Evolutionary conservation across 2,888 invertebrate genomes (phyloP).

Genomic region (Phasia obesa): DNA sequence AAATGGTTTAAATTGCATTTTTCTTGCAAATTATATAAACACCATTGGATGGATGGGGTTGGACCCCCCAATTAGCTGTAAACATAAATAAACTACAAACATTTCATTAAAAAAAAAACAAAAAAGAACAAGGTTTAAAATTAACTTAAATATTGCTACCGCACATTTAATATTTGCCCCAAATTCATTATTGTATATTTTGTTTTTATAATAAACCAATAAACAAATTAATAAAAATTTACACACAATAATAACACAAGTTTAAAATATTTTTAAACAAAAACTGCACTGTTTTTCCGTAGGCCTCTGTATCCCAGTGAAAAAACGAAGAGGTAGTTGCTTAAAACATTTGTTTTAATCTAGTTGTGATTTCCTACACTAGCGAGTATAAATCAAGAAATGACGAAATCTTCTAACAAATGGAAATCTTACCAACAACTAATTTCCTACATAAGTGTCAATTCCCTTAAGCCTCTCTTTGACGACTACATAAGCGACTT

Average conservation of each 20-base stretch:
- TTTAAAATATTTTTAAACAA: constrained; percentile 8
- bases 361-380: too few species aligned
- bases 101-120: constrained; percentile 22
- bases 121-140: constrained; percentile 25
- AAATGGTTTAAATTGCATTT: not conserved
- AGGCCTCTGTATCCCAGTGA: not conserved
- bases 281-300: constrained; percentile 34
- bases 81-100: not conserved
- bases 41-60: not conserved
- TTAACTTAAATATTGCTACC: constrained; percentile 14
- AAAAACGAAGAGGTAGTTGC: too few species aligned
- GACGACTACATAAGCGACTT: too few species aligned
- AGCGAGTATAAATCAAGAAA: too few species aligned
- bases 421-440: too few species aligned
- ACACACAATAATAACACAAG: not conserved
- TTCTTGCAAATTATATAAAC: constrained; percentile 7
- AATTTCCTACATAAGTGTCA: too few species aligned
- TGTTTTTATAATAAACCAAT: constrained; percentile 44
- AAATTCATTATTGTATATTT: constrained; percentile 31
- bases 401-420: too few species aligned
- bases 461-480: too few species aligned
- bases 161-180: constrained; percentile 14
- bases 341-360: too few species aligned
- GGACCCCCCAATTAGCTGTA: not conserved
- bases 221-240: constrained; percentile 43